Conservation (phyloP, 1,140 invertebrate genomes). For the Cherax quadricarinatus region DNA sequence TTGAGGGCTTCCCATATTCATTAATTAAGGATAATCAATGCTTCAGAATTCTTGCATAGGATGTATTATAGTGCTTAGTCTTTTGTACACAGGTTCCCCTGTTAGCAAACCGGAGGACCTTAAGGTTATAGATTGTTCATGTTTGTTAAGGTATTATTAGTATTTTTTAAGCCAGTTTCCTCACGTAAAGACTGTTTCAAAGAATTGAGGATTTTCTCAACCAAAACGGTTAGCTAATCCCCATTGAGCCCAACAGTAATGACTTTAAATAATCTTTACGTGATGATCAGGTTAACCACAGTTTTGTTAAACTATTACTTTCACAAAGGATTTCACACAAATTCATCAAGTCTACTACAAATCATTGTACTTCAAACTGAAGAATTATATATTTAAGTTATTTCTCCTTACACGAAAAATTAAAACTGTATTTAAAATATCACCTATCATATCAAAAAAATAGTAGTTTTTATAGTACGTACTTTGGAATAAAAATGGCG, state of each 20-base stretch:
- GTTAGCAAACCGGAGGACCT: conserved; percentile 13
- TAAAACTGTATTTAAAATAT: too few species aligned
- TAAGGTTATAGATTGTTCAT: conserved; percentile 17
- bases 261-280: conserved; percentile 11
- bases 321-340: too few species aligned
- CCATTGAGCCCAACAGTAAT: conserved; percentile 41
- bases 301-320: too few species aligned
- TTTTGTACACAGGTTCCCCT: conserved; percentile 39
- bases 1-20: conserved; percentile 61
- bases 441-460: too few species aligned
- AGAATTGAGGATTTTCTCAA: conserved; percentile 15
- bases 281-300: background rate
- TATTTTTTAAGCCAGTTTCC: background rate
- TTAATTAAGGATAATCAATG: conserved; percentile 49
- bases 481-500: background rate
- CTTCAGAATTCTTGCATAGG: conserved; percentile 47
- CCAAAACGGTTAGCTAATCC: conserved; percentile 11
- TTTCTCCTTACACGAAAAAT: too few species aligned
- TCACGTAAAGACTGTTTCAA: conserved; percentile 45
- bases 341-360: too few species aligned
- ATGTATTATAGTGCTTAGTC: conserved; percentile 29
- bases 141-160: background rate
- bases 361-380: too few species aligned
- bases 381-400: too few species aligned
- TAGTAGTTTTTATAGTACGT: background rate